Percentiles rank a stretch among this genome's conserved stretches.
Evolutionary conservation across 1,140 invertebrate species (phyloP).

Genomic region (Sinonovacula constricta): DNA sequence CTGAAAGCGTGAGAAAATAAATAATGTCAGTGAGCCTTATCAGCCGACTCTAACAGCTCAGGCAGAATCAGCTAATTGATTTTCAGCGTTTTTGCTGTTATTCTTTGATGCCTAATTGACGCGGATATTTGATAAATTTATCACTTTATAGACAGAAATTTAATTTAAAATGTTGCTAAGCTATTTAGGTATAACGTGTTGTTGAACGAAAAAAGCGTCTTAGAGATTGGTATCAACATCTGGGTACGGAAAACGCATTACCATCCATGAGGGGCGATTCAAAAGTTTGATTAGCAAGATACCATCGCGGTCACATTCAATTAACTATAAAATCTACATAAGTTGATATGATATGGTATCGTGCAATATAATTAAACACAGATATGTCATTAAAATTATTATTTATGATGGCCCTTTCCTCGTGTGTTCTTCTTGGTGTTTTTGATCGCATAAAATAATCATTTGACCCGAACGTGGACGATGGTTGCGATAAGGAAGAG

Average conservation of each 20-base stretch:
- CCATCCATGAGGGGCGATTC: slow-evolving; percentile 29
- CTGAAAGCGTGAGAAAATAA: too few relatives aligned
- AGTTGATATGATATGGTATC: slow-evolving; percentile 41
- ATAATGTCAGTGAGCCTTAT: too few relatives aligned
- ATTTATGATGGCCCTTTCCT: slow-evolving; percentile 37
- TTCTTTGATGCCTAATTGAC: slow-evolving; percentile 47
- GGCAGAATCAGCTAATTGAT: too few relatives aligned
- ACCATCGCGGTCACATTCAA: slow-evolving; percentile 40
- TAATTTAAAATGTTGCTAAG: slow-evolving; percentile 47
- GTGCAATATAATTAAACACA: slow-evolving; percentile 32
- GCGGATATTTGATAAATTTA: slow-evolving; percentile 50
- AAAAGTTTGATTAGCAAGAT: slow-evolving; percentile 46
- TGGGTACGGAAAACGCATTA: slow-evolving; percentile 30
- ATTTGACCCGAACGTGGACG: not conserved
- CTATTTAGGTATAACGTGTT: slow-evolving; percentile 39
- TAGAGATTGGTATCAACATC: slow-evolving; percentile 46
- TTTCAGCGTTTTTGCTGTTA: too few relatives aligned
- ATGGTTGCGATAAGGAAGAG: not conserved
- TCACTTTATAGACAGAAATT: slow-evolving; percentile 28
- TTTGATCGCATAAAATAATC: not conserved
- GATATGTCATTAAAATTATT: slow-evolving; percentile 52
- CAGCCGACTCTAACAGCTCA: too few relatives aligned
- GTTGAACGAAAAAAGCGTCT: slow-evolving; percentile 36
- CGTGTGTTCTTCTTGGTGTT: not conserved
- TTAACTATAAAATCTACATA: slow-evolving; percentile 57